phyloP scores from a whole-genome alignment of 2,888 invertebrate genomes.

The Amphipoea oculea region DNA sequence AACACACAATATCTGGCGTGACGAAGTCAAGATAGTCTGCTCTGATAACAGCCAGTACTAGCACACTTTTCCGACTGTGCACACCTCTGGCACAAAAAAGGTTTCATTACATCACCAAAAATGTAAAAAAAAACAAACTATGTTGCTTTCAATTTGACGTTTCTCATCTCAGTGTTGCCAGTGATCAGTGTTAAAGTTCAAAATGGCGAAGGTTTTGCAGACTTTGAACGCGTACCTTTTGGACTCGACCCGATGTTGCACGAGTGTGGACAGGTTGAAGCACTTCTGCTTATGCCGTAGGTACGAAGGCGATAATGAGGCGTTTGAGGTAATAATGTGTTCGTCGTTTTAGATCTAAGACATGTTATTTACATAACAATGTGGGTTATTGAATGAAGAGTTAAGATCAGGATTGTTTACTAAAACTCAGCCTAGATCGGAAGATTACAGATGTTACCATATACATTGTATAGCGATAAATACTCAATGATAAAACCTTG shows the following conservation, averaged over 20 bases:
- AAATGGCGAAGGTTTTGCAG: conserved; percentile 84
- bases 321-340: conserved; percentile 77
- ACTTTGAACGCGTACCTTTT: conserved; percentile 84
- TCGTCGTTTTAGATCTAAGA: conserved; percentile 19
- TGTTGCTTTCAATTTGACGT: conserved; percentile 63
- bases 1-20: conserved; percentile 88
- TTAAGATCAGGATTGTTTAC: conserved; percentile 25
- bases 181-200: conserved; percentile 60
- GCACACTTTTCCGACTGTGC: conserved; percentile 77
- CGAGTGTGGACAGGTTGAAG: conserved; percentile 83
- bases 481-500: conserved; percentile 36
- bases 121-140: conserved; percentile 38
- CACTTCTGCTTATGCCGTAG: conserved; percentile 86
- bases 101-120: conserved; percentile 43
- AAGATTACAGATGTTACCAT: conserved; percentile 34
- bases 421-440: conserved; percentile 10
- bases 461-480: background rate
- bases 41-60: conserved; percentile 87
- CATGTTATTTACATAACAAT: conserved; percentile 4
- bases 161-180: conserved; percentile 68
- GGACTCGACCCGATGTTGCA: conserved; percentile 84
- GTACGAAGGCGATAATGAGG: conserved; percentile 75
- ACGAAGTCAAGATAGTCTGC: conserved; percentile 87
- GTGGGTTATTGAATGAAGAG: background rate
- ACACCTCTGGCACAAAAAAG: conserved; percentile 74